phyloP scores from a whole-genome alignment of 1,140 invertebrate genomes.

The Leptinotarsa undecemlineata region DNA sequence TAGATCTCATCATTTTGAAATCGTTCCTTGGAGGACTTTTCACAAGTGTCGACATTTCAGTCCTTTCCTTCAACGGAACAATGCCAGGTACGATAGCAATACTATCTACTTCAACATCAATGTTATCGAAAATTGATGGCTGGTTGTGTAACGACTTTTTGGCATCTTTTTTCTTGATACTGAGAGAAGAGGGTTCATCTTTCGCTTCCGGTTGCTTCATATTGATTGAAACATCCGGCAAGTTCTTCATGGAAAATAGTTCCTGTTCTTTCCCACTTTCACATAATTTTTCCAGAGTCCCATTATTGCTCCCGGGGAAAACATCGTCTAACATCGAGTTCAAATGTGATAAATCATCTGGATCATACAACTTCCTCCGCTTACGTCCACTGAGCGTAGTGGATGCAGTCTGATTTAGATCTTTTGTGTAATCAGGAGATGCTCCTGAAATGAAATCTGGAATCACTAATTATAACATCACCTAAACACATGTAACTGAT shows the following conservation, averaged over 20 bases:
- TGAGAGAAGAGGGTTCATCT: too few relatives aligned
- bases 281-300: neutral
- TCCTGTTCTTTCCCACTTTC: neutral
- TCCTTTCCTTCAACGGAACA: neutral
- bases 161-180: too few relatives aligned
- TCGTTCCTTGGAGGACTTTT: neutral
- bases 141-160: too few relatives aligned
- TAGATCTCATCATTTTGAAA: neutral
- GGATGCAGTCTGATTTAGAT: neutral
- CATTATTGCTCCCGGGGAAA: neutral
- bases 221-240: too few relatives aligned
- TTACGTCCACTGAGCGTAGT: neutral
- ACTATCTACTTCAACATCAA: neutral
- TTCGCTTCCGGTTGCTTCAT: too few relatives aligned
- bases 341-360: neutral
- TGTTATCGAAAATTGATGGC: too few relatives aligned
- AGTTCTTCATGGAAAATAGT: too few relatives aligned
- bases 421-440: neutral
- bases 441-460: neutral
- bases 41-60: neutral
- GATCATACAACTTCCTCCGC: neutral
- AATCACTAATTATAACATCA: too few relatives aligned
- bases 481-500: too few relatives aligned
- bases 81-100: neutral
- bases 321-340: neutral